phyloP scores from a whole-genome alignment of 2,113 vertebrate species.

The Eurypyga helias region DNA sequence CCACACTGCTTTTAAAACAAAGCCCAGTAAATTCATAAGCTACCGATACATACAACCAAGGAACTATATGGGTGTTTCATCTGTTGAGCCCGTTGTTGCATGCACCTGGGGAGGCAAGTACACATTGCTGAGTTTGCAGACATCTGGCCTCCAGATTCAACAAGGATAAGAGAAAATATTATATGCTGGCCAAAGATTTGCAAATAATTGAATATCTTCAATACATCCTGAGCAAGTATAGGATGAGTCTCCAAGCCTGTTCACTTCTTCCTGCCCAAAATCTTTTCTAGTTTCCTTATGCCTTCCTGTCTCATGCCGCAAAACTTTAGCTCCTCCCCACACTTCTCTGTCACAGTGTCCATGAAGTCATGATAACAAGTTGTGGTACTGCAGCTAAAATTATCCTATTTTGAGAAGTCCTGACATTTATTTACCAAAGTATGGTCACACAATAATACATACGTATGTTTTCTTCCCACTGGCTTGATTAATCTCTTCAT shows the following conservation, averaged over 20 bases:
- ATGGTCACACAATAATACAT: neutral
- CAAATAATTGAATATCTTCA: neutral
- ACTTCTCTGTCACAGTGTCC: neutral
- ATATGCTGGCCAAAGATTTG: accelerated
- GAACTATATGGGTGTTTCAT: accelerated
- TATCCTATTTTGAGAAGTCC: neutral
- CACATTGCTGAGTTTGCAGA: neutral
- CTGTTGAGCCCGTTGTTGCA: neutral
- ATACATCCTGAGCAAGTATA: neutral
- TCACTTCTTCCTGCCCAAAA: neutral
- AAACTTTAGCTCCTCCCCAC: neutral
- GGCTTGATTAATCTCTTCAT: neutral
- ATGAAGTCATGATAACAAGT: neutral
- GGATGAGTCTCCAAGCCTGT: neutral
- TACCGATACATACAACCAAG: accelerated
- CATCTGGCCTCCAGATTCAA: neutral
- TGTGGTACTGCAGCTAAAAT: neutral
- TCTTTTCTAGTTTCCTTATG: neutral
- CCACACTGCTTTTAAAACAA: neutral
- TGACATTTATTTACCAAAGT: neutral
- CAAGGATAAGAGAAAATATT: neutral
- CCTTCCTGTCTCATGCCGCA: neutral
- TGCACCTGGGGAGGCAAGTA: neutral
- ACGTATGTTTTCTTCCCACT: neutral
- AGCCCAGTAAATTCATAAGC: neutral